Evolutionary conservation across 2,888 invertebrate species (phyloP).

Genomic region (Drosophila quinaria): DNA sequence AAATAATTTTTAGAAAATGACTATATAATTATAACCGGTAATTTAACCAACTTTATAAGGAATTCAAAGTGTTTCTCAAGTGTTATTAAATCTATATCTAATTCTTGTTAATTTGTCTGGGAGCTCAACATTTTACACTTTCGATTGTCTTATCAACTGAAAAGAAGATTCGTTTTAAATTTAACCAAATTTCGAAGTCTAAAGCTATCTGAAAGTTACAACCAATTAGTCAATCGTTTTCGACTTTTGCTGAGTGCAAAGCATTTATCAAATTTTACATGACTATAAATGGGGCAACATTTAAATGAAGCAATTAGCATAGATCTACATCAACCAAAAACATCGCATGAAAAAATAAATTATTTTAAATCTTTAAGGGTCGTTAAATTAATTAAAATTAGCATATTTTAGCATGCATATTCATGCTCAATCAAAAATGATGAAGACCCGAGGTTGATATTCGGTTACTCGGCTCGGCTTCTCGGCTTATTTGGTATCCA

Average conservation of each 20-base stretch:
- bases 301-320: constrained; percentile 47
- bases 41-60: neutral
- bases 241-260: constrained; percentile 51
- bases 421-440: constrained; percentile 70
- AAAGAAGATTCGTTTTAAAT: constrained; percentile 8
- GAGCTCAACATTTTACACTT: constrained; percentile 3
- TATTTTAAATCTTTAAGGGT: constrained; percentile 58
- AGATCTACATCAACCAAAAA: constrained; percentile 14
- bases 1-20: neutral
- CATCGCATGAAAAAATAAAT: constrained; percentile 50
- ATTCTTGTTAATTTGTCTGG: neutral
- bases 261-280: constrained; percentile 57
- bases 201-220: constrained; percentile 33
- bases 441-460: constrained; percentile 6
- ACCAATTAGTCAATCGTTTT: constrained; percentile 44
- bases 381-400: constrained; percentile 76
- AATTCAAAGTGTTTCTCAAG: no score
- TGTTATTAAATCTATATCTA: neutral
- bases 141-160: constrained; percentile 31
- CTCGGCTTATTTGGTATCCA: constrained; percentile 68
- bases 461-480: constrained; percentile 6
- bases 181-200: constrained; percentile 8
- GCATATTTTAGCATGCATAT: constrained; percentile 71
- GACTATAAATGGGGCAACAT: constrained; percentile 31
- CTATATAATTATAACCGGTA: neutral